phyloP scores from a whole-genome alignment of 1,140 invertebrate genomes.

The Caerostris darwini region DNA sequence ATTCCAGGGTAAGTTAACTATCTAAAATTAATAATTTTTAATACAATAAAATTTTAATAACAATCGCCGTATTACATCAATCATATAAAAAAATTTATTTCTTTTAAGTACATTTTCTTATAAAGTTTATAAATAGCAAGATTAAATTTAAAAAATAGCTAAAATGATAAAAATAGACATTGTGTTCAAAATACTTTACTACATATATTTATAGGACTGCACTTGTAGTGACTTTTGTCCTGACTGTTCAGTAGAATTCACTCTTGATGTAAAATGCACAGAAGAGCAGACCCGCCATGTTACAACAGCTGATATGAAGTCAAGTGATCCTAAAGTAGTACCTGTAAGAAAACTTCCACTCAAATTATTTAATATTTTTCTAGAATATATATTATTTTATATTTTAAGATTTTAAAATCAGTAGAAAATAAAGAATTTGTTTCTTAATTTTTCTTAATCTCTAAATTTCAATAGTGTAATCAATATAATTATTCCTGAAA shows the following conservation, averaged over 20 bases:
- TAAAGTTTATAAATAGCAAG: too few relatives aligned
- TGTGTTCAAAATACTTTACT: not conserved
- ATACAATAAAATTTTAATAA: not conserved
- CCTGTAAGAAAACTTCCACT: slow-evolving; percentile 85
- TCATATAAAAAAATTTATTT: too few relatives aligned
- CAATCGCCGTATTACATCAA: too few relatives aligned
- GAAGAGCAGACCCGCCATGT: slow-evolving; percentile 97
- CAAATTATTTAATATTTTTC: too few relatives aligned
- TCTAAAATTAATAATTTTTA: not conserved
- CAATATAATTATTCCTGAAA: too few relatives aligned
- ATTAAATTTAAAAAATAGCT: not conserved
- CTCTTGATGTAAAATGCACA: slow-evolving; percentile 96
- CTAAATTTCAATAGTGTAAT: too few relatives aligned
- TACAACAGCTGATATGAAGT: slow-evolving; percentile 97
- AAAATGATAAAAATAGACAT: not conserved
- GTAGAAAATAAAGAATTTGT: too few relatives aligned
- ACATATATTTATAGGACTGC: slow-evolving; percentile 88
- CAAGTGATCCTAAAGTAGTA: slow-evolving; percentile 93
- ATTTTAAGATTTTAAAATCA: too few relatives aligned
- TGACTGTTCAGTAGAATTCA: slow-evolving; percentile 99
- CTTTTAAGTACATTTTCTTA: not conserved
- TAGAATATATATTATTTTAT: too few relatives aligned
- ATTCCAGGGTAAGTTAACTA: slow-evolving; percentile 85
- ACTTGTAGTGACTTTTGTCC: slow-evolving; percentile 98
- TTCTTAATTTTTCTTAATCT: too few relatives aligned